phyloP scores from a whole-genome alignment of 2,797 vertebrate species.

The Pachyuromys duprasi region DNA sequence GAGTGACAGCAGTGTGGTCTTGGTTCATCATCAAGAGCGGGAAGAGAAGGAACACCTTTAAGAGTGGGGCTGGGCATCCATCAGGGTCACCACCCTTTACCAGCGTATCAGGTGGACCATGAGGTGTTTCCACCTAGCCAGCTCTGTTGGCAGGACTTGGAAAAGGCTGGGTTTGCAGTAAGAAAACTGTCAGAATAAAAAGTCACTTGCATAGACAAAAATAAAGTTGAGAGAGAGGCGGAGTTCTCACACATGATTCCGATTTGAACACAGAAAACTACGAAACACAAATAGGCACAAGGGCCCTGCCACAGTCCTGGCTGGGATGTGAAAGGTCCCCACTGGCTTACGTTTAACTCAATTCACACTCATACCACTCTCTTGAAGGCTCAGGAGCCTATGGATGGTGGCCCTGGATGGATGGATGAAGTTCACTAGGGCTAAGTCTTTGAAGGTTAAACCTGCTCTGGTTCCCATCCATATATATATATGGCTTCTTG shows the following conservation, averaged over 20 bases:
- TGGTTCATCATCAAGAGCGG: neutral
- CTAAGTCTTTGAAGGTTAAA: neutral
- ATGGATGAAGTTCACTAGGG: neutral
- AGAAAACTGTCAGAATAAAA: neutral
- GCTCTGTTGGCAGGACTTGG: neutral
- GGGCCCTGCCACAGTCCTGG: neutral
- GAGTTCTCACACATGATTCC: neutral
- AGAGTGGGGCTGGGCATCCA: neutral
- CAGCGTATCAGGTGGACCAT: no score
- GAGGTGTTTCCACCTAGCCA: no score
- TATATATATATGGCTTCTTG: neutral
- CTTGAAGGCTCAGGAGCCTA: neutral
- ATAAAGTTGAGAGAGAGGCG: neutral
- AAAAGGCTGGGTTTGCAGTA: neutral
- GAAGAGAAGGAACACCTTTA: neutral
- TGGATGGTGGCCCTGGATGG: neutral
- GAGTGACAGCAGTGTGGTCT: neutral
- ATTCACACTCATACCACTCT: neutral
- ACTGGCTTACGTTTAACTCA: neutral
- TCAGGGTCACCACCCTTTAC: rapidly evolving
- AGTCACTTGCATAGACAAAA: neutral
- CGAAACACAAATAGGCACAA: no score
- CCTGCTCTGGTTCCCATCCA: neutral
- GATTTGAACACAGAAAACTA: neutral
- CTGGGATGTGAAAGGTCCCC: neutral